These are phyloP conservation scores for Cremastobaeus sp. DNA, from an alignment of 2,888 invertebrate genomes.

Conservation along the genomic window DNA sequence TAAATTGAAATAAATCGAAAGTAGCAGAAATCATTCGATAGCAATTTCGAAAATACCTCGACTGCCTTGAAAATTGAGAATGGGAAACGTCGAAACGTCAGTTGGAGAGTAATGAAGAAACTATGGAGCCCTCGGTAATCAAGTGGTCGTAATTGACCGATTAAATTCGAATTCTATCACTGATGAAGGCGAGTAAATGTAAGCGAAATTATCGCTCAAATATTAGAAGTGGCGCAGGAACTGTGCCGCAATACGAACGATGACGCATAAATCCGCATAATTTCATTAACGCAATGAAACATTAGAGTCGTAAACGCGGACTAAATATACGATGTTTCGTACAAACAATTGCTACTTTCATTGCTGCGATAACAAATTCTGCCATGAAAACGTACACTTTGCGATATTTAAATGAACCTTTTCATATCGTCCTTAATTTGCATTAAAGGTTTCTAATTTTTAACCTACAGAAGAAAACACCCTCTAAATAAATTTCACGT, in stretches of 20 bases:
- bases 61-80: too few species aligned
- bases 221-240: conserved; percentile 33
- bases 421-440: too few species aligned
- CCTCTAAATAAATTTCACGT: not conserved
- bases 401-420: too few species aligned
- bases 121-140: conserved; percentile 4
- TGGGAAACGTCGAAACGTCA: conserved; percentile 4
- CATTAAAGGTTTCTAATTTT: too few species aligned
- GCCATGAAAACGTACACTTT: too few species aligned
- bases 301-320: conserved; percentile 25
- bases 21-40: too few species aligned
- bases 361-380: too few species aligned
- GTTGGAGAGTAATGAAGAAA: conserved; percentile 7
- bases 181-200: conserved; percentile 10
- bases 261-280: conserved; percentile 32
- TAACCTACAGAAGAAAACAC: too few species aligned
- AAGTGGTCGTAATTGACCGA: conserved; percentile 22
- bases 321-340: not conserved
- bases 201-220: conserved; percentile 28
- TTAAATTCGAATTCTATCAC: conserved; percentile 17
- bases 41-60: too few species aligned
- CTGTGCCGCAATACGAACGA: not conserved
- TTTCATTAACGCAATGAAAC: conserved; percentile 35
- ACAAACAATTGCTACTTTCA: not conserved
- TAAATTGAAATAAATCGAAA: too few species aligned